These are phyloP conservation scores for Drosophila paramelanica DNA, from an alignment of 2,888 invertebrate species.

Conservation along the genomic window DNA sequence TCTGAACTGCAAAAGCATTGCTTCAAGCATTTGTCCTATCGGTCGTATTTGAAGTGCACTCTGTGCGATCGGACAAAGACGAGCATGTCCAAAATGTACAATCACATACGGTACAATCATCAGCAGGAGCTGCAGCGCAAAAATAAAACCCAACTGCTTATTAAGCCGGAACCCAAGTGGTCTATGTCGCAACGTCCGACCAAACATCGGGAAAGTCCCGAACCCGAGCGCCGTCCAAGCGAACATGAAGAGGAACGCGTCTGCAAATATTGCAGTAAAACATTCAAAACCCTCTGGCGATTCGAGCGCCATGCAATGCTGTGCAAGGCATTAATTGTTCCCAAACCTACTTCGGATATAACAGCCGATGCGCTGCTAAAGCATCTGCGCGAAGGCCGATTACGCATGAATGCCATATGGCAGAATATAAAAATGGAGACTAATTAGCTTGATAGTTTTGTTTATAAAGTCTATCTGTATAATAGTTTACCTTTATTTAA, in stretches of 20 bases:
- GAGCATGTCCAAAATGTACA: conserved; percentile 78
- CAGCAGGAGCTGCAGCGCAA: conserved; percentile 54
- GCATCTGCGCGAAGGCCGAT: conserved; percentile 52
- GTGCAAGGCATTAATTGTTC: conserved; percentile 24
- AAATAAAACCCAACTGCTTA: conserved; percentile 57
- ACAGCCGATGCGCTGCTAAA: conserved; percentile 38
- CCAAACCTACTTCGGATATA: background rate
- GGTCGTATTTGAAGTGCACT: conserved; percentile 78
- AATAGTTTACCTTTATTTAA: background rate
- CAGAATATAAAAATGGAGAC: conserved; percentile 30
- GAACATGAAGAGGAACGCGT: conserved; percentile 29
- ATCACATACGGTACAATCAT: conserved; percentile 77
- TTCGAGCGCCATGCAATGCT: conserved; percentile 45
- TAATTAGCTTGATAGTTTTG: background rate
- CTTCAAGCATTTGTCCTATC: conserved; percentile 80
- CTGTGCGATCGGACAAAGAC: conserved; percentile 79
- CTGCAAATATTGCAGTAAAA: conserved; percentile 67
- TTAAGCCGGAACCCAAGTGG: conserved; percentile 64
- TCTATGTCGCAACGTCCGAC: background rate
- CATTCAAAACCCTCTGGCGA: conserved; percentile 58
- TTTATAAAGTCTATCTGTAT: background rate
- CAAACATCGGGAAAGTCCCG: background rate
- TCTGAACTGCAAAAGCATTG: conserved; percentile 77
- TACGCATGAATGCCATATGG: conserved; percentile 55
- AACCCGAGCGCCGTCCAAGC: background rate